These are phyloP conservation scores for Phyllopteryx taeniolatus DNA, from an alignment of 2,113 vertebrate genomes.

Conservation along the genomic window DNA sequence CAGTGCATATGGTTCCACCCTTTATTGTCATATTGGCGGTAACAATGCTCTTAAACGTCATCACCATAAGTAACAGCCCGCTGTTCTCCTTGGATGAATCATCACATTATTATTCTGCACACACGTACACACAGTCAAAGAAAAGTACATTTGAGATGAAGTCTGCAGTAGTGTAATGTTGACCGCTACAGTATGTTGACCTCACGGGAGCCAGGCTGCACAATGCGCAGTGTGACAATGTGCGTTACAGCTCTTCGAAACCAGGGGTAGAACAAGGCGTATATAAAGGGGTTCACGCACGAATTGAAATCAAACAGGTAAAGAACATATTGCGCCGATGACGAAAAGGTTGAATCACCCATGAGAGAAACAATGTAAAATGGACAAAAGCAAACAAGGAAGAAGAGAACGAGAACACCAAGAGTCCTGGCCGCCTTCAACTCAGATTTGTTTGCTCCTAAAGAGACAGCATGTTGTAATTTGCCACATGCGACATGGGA, in stretches of 20 bases:
- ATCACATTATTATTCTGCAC: no score
- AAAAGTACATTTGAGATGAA: background rate
- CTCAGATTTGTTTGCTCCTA: background rate
- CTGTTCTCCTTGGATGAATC: no score
- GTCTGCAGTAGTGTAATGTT: no score
- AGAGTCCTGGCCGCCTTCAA: conserved; percentile 6
- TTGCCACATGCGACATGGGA: background rate
- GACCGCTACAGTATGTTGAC: conserved; percentile 19
- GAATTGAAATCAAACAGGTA: conserved; percentile 36
- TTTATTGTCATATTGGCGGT: no score
- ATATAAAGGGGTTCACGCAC: conserved; percentile 59
- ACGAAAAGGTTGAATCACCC: conserved; percentile 27
- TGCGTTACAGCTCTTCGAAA: conserved; percentile 53
- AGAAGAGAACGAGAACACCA: conserved; percentile 49
- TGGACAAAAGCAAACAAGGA: conserved; percentile 43
- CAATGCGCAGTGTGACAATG: conserved; percentile 53
- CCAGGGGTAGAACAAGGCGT: conserved; percentile 64
- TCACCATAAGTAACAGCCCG: no score
- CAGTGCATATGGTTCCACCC: no score
- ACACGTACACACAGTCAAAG: background rate
- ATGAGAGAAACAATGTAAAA: conserved; percentile 37
- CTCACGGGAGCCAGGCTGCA: conserved; percentile 26
- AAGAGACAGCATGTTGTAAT: rapidly evolving
- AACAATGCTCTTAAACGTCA: no score
- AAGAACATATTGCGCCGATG: conserved; percentile 36